Base-by-base conservation (phyloP, 2,113 vertebrate genomes). In the Rhodinocichla rosea region DNA sequence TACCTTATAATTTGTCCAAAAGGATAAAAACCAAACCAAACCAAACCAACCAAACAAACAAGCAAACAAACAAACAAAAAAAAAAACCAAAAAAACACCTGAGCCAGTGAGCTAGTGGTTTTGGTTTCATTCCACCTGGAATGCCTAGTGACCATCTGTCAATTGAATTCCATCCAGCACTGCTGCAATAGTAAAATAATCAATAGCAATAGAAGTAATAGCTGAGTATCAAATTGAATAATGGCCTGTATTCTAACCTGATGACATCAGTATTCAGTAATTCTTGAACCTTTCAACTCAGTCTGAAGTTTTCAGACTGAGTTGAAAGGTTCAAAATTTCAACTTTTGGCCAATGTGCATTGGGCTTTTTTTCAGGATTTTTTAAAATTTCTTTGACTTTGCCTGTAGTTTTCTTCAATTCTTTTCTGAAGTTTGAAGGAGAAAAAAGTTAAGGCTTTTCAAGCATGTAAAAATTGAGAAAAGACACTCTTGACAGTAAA, bases 181-280 rank as follows among this genome's bases (percentile, higher is more conserved):
- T 95, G 40, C 65, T 79, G 14, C 37, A 28, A 84, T 53, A 91
- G 87, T 84, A 89, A 95, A 95, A 95, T 69, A 90, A 95, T 96
- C 91, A 94, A 95, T 94, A 95, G 70, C 67, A 95, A 87, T 83
- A 95, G 78, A 87, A 88, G 71, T 95, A 97, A 94, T 82, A 96
- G 75, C 87, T 80, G 56, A 91, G 67, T 63, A 96, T 94, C 78
- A 95, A 92, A 91, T 73, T 95, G 90, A 95, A 91, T 95, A 73
- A 96, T 73, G 71, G 45, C 74, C 92, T 80, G 53, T 87, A 91
- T 91, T 85, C 87, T 95, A 97, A 94, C 78, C 82, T 89, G 91
- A 69, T 96, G 89, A 95, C 93, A 95, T 91, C 59, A 91, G 78
- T 89, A 85, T 91, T 91, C 91, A 89, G 87, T 87, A 91, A 87